Base-by-base conservation (phyloP, 2,113 vertebrate genomes). In the Polypterus bichir region DNA sequence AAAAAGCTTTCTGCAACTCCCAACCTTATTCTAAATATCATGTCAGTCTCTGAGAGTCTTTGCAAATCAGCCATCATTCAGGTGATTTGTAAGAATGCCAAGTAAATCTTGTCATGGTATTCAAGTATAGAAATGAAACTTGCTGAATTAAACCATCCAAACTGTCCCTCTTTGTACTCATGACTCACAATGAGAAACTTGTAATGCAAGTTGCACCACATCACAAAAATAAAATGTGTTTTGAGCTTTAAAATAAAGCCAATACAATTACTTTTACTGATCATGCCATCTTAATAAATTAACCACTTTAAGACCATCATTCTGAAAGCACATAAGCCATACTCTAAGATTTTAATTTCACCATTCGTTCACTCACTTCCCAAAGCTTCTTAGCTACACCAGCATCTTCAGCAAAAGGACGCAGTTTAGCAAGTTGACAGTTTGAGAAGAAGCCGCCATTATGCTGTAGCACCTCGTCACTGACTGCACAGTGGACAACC, bases 331-430 rank as follows among this genome's bases (percentile, higher is more conserved):
- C 6, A 9, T 7, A 51, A 6, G 2, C 6, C 6, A 9, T 51
- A 45, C 60, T n/a, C 1, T 83, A 72, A 88, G 48, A 65, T 27
- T 27, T 74, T 9, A 80, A 76, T 6, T 77, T 82, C 57, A 88
- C 85, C 62, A 89, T 72, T 65, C 83, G 77, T 73, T 88, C 85
- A 54, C 86, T 89, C 64, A 81, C 83, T 59, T 88, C 87, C 86
- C 87, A 88, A 58, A 88, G 79, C 64, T 88, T 88, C 61, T 81
- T 87, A 9, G 86, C 84, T 59, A 86, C 82, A 5, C 80, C 84
- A 4, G 78, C 61, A 5, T 88, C 87, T 69, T 74, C 79, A 3
- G 82, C 84, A 1, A 83, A 86, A 5, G 81, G 76, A 2, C 76
- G 74, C 62, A 88, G 71, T 4, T 68, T 45, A 46, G 79, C 72